These are phyloP conservation scores for Stegophylla sp. DNA, from an alignment of 2,888 invertebrate genomes.

Conservation along the genomic window DNA sequence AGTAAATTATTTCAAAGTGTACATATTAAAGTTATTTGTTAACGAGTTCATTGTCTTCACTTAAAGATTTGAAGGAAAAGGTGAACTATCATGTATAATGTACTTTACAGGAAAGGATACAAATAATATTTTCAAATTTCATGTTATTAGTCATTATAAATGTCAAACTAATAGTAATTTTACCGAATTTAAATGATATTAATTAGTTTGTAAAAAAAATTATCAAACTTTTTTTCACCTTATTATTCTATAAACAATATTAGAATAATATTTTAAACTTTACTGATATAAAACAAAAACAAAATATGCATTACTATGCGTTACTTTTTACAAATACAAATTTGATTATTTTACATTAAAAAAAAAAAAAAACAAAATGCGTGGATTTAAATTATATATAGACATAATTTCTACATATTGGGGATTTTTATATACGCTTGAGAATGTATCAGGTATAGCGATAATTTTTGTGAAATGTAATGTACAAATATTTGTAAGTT, in stretches of 20 bases:
- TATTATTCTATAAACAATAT: neutral
- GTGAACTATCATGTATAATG: neutral
- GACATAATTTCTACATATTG: too few relatives aligned
- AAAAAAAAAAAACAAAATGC: too few relatives aligned
- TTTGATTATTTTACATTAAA: too few relatives aligned
- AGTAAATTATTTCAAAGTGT: neutral
- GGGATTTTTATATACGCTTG: too few relatives aligned
- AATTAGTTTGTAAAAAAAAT: neutral
- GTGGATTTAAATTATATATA: too few relatives aligned
- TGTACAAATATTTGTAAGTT: too few relatives aligned
- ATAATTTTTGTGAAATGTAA: too few relatives aligned
- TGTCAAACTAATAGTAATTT: neutral
- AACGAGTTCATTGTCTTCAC: neutral
- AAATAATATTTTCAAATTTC: neutral
- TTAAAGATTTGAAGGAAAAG: neutral
- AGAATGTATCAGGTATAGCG: too few relatives aligned
- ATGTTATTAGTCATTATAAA: neutral
- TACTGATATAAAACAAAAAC: too few relatives aligned
- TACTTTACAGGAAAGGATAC: neutral
- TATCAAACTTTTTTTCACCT: neutral
- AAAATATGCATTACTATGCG: too few relatives aligned
- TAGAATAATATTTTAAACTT: too few relatives aligned
- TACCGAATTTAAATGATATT: neutral
- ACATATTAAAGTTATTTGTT: neutral
- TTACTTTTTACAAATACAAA: too few relatives aligned